Base-by-base conservation (phyloP, 1,140 invertebrate genomes). In the Arctopsyche grandis region DNA sequence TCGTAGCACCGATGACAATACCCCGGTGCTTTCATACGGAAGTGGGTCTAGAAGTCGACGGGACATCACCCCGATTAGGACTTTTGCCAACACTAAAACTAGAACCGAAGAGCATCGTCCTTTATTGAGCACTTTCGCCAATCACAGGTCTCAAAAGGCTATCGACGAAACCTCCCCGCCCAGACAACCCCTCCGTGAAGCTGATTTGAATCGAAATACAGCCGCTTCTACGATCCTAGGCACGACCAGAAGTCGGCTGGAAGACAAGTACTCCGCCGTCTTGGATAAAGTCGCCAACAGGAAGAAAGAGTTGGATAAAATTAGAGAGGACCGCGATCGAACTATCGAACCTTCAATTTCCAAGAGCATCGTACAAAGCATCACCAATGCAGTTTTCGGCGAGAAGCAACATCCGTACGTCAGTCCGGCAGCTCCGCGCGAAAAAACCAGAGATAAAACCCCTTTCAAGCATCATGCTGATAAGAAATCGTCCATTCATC, bases 201-300 rank as follows among this genome's bases (percentile, higher is more conserved):
- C 85, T 85, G 79, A 84, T 85, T 69, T 78, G 85, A 80, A 87
- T 86, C 84, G 85, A 86, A 84, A 85, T 84, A 83, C 85, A 85
- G 66, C 71, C 9, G n/a, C 81, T 81, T 80, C 81, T 21, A 26
- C 79, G 74, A 84, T 79, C n/a, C 83, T 90, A 69, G 89, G 89
- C 48, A 87, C 83, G 29, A 91, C 91, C 0, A 87, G 93, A n/a
- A 91, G 86, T 78, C 90, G 93, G 0, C 84, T 94, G 77, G 93
- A 94, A 85, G 92, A 94, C 82, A 94, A 94, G 85, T 94, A 94
- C 85, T 91, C 91, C 9, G 89, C 92, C 9, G 89, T 93, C 19
- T 86, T 94, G 79, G 93, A 94, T 80, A 90, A 90, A 79, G 91
- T 93, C 73, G 90, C 91, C 0, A 85, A 87, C 14, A 86, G 90